Evolutionary conservation across 2,797 vertebrate species (phyloP).

Genomic region (Labeo calbasu): DNA sequence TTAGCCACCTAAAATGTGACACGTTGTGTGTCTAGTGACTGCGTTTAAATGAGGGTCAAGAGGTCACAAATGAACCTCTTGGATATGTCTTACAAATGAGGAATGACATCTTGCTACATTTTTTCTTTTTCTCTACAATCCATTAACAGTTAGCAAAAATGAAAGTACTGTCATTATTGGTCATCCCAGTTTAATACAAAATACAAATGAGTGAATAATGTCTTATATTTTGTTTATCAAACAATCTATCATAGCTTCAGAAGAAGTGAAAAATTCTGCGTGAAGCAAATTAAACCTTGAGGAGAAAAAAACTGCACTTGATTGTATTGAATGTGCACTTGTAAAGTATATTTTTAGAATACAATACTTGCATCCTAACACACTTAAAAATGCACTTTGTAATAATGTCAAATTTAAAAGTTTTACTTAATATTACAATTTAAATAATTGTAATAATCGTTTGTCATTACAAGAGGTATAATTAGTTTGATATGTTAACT

Average conservation of each 20-base stretch:
- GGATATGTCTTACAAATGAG: background rate
- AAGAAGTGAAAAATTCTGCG: background rate
- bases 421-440: background rate
- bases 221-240: too few relatives aligned
- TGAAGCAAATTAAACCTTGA: background rate
- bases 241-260: too few relatives aligned
- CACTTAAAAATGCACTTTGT: background rate
- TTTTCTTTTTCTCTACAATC: background rate
- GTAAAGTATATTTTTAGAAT: background rate
- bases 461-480: too few relatives aligned
- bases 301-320: background rate
- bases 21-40: background rate
- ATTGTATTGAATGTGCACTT: background rate
- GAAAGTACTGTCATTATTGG: background rate
- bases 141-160: background rate
- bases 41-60: constrained; percentile 27
- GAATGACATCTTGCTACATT: background rate
- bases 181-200: background rate
- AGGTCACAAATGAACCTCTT: constrained; percentile 23
- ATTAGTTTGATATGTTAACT: background rate
- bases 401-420: background rate
- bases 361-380: background rate
- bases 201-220: background rate
- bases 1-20: background rate
- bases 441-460: background rate